These are phyloP conservation scores for Galago senegalensis DNA, from an alignment of 2,797 vertebrate species.

Conservation along the genomic window DNA sequence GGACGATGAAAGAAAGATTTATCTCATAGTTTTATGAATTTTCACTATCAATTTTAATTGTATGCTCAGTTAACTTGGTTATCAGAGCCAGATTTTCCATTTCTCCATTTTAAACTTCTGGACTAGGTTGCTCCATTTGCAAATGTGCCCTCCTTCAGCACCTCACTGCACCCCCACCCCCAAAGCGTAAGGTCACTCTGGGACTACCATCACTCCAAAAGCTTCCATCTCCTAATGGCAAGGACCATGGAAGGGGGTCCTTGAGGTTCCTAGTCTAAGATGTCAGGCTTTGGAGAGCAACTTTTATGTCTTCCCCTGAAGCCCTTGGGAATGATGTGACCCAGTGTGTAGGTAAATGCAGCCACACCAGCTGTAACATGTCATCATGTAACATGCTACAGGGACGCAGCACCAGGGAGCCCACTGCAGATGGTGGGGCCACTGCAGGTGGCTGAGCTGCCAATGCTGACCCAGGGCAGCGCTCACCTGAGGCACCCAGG, in stretches of 20 bases:
- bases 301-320: constrained; percentile 87
- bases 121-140: constrained; percentile 87
- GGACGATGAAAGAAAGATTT: neutral
- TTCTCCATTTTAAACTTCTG: constrained; percentile 7
- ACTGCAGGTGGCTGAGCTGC: constrained; percentile 90
- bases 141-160: constrained; percentile 93
- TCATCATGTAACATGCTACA: constrained; percentile 93
- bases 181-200: constrained; percentile 93
- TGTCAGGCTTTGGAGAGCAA: constrained; percentile 91
- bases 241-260: constrained; percentile 86
- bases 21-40: neutral
- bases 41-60: neutral
- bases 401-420: constrained; percentile 88
- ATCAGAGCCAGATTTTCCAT: constrained; percentile 45
- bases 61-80: constrained; percentile 9
- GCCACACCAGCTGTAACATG: constrained; percentile 92
- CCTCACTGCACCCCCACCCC: constrained; percentile 92
- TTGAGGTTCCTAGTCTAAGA: constrained; percentile 93
- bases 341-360: constrained; percentile 91
- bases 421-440: constrained; percentile 90
- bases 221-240: constrained; percentile 94
- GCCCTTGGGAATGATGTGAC: constrained; percentile 92
- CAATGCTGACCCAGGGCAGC: constrained; percentile 43
- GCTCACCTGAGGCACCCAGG: constrained; percentile 88
- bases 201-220: constrained; percentile 94